These are phyloP conservation scores for Bos taurus DNA, from an alignment of 2,113 vertebrate genomes.

Conservation along the genomic window DNA sequence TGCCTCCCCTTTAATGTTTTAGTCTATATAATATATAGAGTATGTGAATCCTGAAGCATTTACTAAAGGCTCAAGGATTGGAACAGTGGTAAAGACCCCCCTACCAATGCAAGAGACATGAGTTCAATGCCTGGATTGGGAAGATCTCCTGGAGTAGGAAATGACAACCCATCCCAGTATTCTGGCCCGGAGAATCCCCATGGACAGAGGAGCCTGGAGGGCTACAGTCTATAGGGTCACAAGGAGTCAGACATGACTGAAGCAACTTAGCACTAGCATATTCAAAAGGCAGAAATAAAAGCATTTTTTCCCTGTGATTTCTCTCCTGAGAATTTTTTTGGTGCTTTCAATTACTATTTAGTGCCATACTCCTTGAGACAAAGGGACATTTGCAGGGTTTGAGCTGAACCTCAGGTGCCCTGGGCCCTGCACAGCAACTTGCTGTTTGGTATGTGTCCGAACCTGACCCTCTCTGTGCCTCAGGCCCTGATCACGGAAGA, in stretches of 20 bases:
- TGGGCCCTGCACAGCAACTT: fast-evolving
- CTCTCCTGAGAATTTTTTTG: neutral
- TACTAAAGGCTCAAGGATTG: neutral
- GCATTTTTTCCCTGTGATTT: neutral
- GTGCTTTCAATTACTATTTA: neutral
- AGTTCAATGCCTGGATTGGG: neutral
- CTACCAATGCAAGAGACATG: neutral
- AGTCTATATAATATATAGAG: neutral
- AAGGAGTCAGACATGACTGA: neutral
- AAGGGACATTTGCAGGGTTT: neutral
- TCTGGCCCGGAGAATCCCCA: neutral
- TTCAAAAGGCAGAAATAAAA: neutral
- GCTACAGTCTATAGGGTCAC: neutral
- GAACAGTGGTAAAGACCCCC: neutral
- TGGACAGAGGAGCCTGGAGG: neutral
- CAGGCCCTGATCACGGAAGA: fast-evolving
- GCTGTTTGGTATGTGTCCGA: fast-evolving
- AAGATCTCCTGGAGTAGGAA: neutral
- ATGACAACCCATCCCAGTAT: neutral
- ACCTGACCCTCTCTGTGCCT: neutral
- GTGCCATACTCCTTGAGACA: fast-evolving
- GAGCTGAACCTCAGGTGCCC: neutral
- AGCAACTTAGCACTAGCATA: neutral
- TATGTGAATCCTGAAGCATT: neutral
- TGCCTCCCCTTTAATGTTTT: neutral